Conservation (phyloP, 53 echinoderm and acorn worm species). For the Apostichopus leukothele region DNA sequence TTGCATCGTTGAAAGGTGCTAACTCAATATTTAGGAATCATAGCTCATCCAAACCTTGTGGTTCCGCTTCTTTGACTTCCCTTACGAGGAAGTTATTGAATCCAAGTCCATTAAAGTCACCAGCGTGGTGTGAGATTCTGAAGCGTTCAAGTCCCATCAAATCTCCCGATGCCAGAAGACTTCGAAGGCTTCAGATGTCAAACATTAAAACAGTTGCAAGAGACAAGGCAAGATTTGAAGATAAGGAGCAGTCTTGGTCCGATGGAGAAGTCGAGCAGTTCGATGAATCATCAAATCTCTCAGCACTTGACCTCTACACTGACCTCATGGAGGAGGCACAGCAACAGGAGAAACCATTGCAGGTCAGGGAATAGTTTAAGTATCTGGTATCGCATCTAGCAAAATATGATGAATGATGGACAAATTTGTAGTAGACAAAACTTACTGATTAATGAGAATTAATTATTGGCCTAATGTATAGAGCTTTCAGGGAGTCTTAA, state of each 20-base stretch:
- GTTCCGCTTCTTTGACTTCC: background rate
- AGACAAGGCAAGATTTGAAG: background rate
- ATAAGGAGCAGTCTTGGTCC: conserved; percentile 3
- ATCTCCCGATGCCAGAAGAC: background rate
- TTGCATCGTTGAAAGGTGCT: background rate
- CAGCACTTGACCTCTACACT: conserved; percentile 45
- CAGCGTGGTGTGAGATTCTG: background rate
- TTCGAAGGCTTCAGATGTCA: background rate
- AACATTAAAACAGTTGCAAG: background rate
- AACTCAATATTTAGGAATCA: background rate
- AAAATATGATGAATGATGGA: too few relatives aligned
- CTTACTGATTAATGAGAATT: too few relatives aligned
- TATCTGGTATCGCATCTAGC: too few relatives aligned
- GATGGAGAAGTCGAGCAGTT: conserved; percentile 23
- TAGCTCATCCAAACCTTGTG: background rate
- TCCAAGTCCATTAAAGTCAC: conserved; percentile 8
- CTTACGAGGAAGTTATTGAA: background rate
- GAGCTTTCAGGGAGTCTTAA: too few relatives aligned
- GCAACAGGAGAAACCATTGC: background rate
- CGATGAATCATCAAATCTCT: conserved; percentile 8
- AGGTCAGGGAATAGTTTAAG: background rate
- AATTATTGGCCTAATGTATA: too few relatives aligned
- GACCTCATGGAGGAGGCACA: conserved; percentile 11
- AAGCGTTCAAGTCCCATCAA: conserved; percentile 2
- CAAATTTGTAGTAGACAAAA: too few relatives aligned